Conservation (phyloP, 2,797 vertebrate species). For the Sylvia borin region DNA sequence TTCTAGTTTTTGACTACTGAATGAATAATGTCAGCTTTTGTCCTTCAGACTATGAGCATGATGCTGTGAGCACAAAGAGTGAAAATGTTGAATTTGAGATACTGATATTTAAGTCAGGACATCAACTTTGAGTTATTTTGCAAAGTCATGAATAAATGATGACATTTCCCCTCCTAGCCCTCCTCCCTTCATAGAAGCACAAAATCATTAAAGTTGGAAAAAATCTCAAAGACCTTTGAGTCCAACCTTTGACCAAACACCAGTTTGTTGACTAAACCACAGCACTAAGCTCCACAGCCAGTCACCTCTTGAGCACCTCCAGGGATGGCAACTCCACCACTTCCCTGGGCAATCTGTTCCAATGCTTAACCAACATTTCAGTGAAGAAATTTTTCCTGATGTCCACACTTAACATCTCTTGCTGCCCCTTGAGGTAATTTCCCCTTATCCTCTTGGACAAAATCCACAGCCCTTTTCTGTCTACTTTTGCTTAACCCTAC, state of each 20-base stretch:
- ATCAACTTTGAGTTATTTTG: background rate
- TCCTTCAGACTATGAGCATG: background rate
- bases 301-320: background rate
- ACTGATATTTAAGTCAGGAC: background rate
- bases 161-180: background rate
- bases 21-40: background rate
- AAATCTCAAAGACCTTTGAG: background rate
- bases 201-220: background rate
- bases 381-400: accelerated
- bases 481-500: background rate
- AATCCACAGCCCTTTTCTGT: background rate
- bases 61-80: background rate
- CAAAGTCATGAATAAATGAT: background rate
- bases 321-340: background rate
- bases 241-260: accelerated
- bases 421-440: background rate
- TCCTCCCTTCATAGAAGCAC: background rate
- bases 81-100: background rate
- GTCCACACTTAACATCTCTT: background rate
- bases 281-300: background rate
- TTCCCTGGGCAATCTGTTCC: background rate
- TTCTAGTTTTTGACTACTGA: background rate
- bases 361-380: background rate
- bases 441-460: background rate
- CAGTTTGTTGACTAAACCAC: background rate